A percentile compares a stretch with the other conserved stretches of the same genome.
These are phyloP conservation scores for Melierax canorus DNA, from an alignment of 2,113 vertebrate genomes.

Conservation along the genomic window DNA sequence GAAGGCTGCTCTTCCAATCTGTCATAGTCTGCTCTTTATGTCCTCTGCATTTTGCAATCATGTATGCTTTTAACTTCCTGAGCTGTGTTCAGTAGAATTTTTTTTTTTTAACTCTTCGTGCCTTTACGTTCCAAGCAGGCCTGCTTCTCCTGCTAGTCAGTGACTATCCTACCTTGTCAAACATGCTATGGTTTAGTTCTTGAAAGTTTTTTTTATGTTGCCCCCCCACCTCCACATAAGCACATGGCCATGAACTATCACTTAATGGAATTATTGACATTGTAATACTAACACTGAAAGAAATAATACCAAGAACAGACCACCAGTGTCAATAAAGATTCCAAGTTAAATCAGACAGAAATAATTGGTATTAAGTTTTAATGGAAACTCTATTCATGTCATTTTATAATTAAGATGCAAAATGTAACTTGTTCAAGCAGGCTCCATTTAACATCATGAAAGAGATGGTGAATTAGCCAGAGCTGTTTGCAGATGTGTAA, in stretches of 20 bases:
- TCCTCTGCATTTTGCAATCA: background rate
- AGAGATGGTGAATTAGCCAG: too few relatives aligned
- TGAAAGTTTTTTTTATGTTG: background rate
- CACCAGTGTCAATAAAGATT: constrained; percentile 53
- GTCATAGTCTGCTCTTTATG: background rate
- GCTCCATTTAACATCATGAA: too few relatives aligned
- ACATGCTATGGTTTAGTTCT: background rate
- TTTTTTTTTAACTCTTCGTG: background rate
- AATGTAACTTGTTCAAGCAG: too few relatives aligned
- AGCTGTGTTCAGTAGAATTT: background rate
- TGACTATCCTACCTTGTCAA: background rate
- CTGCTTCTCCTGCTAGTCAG: background rate
- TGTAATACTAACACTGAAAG: constrained; percentile 42
- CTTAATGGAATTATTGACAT: background rate
- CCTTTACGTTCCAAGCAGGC: background rate
- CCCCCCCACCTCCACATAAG: fast-evolving
- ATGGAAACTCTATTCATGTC: constrained; percentile 35
- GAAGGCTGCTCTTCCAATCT: background rate
- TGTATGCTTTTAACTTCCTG: background rate
- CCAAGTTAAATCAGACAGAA: constrained; percentile 66
- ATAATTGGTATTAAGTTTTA: constrained; percentile 65
- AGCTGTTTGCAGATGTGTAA: too few relatives aligned
- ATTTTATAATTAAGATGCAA: constrained; percentile 60
- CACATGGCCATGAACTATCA: background rate
- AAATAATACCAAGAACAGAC: constrained; percentile 34